Conservation (phyloP, 1,140 invertebrate species). For the Archegozetes longisetosus region DNA sequence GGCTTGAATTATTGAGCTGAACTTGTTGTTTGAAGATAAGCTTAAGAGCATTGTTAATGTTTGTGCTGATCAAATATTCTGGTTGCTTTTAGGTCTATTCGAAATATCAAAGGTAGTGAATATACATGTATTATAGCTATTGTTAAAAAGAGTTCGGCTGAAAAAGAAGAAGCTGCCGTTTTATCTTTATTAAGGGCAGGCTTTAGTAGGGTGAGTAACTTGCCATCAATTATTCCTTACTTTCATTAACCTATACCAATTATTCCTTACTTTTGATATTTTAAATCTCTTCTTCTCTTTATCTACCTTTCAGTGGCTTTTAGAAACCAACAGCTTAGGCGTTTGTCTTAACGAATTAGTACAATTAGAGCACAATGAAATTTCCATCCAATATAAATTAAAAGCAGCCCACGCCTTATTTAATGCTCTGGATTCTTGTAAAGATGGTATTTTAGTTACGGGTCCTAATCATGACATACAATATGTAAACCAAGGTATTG, state of each 20-base stretch:
- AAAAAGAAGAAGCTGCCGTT: constrained; percentile 29
- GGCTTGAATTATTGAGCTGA: too few species aligned
- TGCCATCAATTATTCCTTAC: not conserved
- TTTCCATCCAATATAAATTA: constrained; percentile 38
- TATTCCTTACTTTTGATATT: not conserved
- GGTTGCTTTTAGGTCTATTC: constrained; percentile 22
- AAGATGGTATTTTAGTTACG: constrained; percentile 70
- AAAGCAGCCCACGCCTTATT: constrained; percentile 53
- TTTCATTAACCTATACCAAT: not conserved
- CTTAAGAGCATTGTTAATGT: too few species aligned
- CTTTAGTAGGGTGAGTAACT: constrained; percentile 30
- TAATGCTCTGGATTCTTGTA: constrained; percentile 61
- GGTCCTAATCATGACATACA: constrained; percentile 64
- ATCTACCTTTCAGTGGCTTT: constrained; percentile 40
- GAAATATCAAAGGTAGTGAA: constrained; percentile 26
- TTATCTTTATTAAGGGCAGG: constrained; percentile 28
- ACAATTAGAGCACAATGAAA: constrained; percentile 48
- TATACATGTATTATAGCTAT: constrained; percentile 26
- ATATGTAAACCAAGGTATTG: constrained; percentile 61
- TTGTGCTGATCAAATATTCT: too few species aligned
- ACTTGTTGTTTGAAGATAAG: too few species aligned
- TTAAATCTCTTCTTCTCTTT: not conserved
- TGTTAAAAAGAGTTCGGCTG: constrained; percentile 27
- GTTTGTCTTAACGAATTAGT: constrained; percentile 53
- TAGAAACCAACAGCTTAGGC: constrained; percentile 47